Base-by-base conservation (phyloP, 64 coral and sea anemone species). In the Stichodactyla helianthus region DNA sequence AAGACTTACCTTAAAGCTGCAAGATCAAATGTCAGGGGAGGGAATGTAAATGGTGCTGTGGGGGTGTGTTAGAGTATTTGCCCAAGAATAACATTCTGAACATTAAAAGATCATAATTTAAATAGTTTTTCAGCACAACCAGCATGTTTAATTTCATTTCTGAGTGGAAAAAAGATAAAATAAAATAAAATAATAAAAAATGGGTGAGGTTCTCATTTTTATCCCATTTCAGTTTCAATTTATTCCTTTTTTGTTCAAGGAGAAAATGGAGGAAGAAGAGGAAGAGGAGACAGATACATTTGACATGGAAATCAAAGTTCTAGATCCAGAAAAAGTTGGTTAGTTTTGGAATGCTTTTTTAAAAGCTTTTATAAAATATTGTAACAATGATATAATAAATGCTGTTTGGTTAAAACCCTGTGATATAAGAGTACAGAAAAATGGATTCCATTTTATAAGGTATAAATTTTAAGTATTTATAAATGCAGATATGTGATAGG, bases 291-390 rank as follows among this genome's bases (percentile, higher is more conserved):
- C 82, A 10, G 95, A 98, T 19, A 89, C 89, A 26, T 98, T 94
- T 94, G 95, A 98, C 79, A 94, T 98, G 89, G 79, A 98, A 35
- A 98, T 98, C 17, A 92, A 87, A 89, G 92, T 98, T 28, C 81
- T 93, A 51, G 88, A 98, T 92, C 95, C 95, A 79, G 95, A 98
- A 82, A 98, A 98, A 94, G 82, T 98, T 87, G 95, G 95, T 98
- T 79, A 74, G 94, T 92, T 53, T 81, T 44, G 4, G 35, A 44
- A 44, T 44, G 35, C 35, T 44, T 44, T 3, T 44, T 44, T 0
- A 44, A 44, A 44, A 44, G 35, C 35, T 44, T 44, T 44, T 44
- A 44, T 1, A 44, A 44, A 19, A 15, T 22, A 15, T 2, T 18
- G 5, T 10, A 71, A 19, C 3, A 6, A 53, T 10, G 6, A 20